A percentile compares a stretch with the other conserved stretches of the same genome.
phyloP scores from a whole-genome alignment of 2,113 vertebrate genomes.

The Chaetura pelagica region DNA sequence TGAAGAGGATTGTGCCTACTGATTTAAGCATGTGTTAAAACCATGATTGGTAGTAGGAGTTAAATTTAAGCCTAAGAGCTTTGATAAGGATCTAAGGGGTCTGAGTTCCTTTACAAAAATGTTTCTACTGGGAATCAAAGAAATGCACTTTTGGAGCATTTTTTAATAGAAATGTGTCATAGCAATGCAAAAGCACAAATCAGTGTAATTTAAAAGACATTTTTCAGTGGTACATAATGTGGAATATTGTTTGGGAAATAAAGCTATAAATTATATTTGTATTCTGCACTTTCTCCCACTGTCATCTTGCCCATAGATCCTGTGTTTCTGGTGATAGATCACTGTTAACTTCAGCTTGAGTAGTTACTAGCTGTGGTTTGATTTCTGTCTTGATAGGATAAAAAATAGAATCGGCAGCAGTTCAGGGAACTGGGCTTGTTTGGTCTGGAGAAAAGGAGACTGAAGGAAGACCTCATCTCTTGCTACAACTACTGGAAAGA shows the following conservation, averaged over 20 bases:
- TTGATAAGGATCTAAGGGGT: not conserved
- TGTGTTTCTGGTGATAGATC: not conserved
- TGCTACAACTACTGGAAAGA: no score
- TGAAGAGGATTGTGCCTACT: no score
- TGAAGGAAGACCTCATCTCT: no score
- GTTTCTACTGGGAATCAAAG: not conserved
- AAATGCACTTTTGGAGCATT: not conserved
- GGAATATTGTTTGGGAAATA: not conserved
- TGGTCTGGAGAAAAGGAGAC: no score
- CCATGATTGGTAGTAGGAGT: no score
- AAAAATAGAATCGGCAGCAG: not conserved
- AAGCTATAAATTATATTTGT: not conserved
- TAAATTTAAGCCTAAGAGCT: no score
- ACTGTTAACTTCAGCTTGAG: not conserved
- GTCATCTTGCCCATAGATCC: accelerated
- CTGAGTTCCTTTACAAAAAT: not conserved
- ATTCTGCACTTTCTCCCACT: not conserved
- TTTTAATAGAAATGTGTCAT: not conserved
- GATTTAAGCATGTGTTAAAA: no score
- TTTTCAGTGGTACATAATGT: not conserved
- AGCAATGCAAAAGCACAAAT: not conserved
- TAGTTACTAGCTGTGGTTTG: not conserved
- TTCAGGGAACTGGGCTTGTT: not conserved
- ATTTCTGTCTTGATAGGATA: not conserved
- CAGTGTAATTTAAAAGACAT: not conserved